A percentile compares a stretch with the other conserved stretches of the same genome.
Evolutionary conservation across 2,888 invertebrate species (phyloP).

Genomic region (Ormyrus nitidulus): DNA sequence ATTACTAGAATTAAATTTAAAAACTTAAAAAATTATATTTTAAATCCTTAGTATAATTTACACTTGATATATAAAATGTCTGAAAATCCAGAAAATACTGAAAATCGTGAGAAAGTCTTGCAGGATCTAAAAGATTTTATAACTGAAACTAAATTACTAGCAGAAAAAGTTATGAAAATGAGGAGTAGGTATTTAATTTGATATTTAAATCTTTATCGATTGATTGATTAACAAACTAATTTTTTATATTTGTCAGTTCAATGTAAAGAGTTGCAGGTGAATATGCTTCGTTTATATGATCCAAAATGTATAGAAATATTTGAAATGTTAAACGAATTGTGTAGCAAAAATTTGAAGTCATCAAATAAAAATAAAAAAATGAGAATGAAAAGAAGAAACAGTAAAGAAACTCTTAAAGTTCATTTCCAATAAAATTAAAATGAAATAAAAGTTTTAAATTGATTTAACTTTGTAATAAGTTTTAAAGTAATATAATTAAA

Average conservation of each 20-base stretch:
- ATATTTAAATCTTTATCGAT: background rate
- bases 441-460: background rate
- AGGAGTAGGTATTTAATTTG: conserved; percentile 59
- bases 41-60: background rate
- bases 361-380: background rate
- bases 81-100: background rate
- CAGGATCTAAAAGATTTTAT: conserved; percentile 53
- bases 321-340: conserved; percentile 28
- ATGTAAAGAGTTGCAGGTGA: conserved; percentile 60
- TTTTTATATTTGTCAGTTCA: conserved; percentile 59
- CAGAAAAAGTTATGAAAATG: conserved; percentile 62
- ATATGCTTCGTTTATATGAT: conserved; percentile 59
- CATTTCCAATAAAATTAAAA: background rate
- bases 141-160: conserved; percentile 57
- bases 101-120: conserved; percentile 29
- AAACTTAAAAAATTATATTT: background rate
- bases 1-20: background rate
- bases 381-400: background rate
- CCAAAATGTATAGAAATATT: conserved; percentile 55
- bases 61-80: conserved; percentile 4
- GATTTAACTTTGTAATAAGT: background rate
- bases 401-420: conserved; percentile 6
- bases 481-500: background rate
- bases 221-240: background rate
- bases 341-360: background rate